Percentiles rank a stretch among this genome's conserved stretches.
These are phyloP conservation scores for Sesia apiformis DNA, from an alignment of 2,888 invertebrate genomes.

Conservation along the genomic window DNA sequence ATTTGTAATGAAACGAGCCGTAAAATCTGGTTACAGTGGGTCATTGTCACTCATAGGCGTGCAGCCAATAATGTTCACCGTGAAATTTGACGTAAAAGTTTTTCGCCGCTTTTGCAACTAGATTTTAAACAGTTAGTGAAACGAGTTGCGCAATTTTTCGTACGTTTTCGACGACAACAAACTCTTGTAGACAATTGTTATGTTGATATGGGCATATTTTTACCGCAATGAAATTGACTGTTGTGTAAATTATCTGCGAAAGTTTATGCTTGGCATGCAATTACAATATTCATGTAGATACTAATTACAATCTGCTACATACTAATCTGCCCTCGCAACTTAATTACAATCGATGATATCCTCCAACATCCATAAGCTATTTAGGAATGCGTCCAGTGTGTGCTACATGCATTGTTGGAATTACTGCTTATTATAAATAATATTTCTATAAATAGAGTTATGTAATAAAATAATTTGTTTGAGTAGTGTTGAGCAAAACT, in stretches of 20 bases:
- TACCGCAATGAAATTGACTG: background rate
- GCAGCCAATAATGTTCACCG: conserved; percentile 46
- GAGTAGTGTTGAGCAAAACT: too few species aligned
- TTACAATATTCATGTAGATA: background rate
- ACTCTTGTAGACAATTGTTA: background rate
- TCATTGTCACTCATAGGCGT: conserved; percentile 59
- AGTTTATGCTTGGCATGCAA: background rate
- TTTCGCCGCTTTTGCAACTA: conserved; percentile 50
- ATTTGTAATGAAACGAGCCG: conserved; percentile 5
- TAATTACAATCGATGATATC: background rate
- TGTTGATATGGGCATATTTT: background rate
- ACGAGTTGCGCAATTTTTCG: conserved; percentile 46
- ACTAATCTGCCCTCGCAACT: background rate
- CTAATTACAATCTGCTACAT: too few species aligned
- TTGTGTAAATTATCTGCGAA: background rate
- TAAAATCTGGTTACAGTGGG: conserved; percentile 41
- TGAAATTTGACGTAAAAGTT: conserved; percentile 60
- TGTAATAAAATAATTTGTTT: too few species aligned
- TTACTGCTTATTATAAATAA: background rate
- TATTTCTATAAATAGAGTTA: too few species aligned
- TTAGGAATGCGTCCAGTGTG: background rate
- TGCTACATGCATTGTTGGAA: background rate
- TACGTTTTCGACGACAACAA: conserved; percentile 2
- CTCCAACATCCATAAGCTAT: background rate
- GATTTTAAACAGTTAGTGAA: conserved; percentile 35